These are phyloP conservation scores for Crotalus horridus DNA, from an alignment of 2,113 vertebrate genomes.

Conservation along the genomic window DNA sequence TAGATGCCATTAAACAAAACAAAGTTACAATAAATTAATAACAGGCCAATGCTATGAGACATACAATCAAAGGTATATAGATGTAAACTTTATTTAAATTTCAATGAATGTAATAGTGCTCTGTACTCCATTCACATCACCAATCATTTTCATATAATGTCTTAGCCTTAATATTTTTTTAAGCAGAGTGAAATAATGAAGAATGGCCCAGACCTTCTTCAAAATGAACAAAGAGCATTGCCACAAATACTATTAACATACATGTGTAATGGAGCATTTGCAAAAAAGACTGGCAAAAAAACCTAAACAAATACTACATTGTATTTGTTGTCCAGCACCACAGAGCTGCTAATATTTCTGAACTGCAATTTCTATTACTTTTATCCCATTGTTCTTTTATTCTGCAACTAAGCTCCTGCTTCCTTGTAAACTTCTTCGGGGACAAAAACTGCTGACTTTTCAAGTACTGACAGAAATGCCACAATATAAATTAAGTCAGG, in stretches of 20 bases:
- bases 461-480: conserved; percentile 67
- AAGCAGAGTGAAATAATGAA: conserved; percentile 9
- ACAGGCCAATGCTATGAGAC: neutral
- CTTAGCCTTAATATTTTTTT: conserved; percentile 27
- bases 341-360: conserved; percentile 41
- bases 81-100: neutral
- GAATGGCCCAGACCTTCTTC: neutral
- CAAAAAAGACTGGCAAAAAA: conserved; percentile 29
- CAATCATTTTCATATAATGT: conserved; percentile 16
- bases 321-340: conserved; percentile 22
- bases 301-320: conserved; percentile 25
- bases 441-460: conserved; percentile 74
- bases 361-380: conserved; percentile 66
- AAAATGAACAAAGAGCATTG: neutral
- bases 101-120: conserved; percentile 7
- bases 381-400: conserved; percentile 67
- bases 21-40: neutral
- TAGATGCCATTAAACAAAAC: neutral
- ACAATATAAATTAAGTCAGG: conserved; percentile 66
- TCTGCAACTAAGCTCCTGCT: conserved; percentile 68
- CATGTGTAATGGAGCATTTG: neutral
- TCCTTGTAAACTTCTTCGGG: conserved; percentile 70
- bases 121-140: conserved; percentile 6
- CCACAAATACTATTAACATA: neutral
- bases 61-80: neutral